phyloP scores from a whole-genome alignment of 2,888 invertebrate species.

The Plebejus melissa region DNA sequence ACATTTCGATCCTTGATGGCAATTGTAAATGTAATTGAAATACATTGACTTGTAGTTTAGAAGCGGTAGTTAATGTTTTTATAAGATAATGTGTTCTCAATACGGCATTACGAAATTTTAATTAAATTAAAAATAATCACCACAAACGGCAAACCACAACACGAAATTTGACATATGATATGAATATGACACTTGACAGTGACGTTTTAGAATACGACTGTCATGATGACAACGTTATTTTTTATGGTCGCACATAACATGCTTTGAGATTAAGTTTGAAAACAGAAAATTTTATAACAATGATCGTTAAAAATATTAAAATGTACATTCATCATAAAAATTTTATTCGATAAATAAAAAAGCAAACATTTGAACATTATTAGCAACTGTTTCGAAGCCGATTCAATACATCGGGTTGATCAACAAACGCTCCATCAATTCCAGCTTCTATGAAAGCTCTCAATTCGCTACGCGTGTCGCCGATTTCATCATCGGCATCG shows the following conservation, averaged over 20 bases:
- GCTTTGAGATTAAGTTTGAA: no score
- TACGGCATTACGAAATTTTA: constrained; percentile 24
- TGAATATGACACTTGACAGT: not conserved
- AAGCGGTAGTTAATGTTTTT: not conserved
- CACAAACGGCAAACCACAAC: not conserved
- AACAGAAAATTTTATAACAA: no score
- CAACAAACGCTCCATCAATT: constrained; percentile 65
- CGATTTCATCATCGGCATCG: constrained; percentile 45
- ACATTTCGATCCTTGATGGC: constrained; percentile 51
- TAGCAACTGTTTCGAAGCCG: constrained; percentile 35
- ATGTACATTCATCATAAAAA: no score
- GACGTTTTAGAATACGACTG: not conserved
- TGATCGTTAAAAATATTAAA: no score
- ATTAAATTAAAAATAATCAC: not conserved
- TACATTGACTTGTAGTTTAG: constrained; percentile 18
- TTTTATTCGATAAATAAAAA: not conserved
- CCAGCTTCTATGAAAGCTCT: constrained; percentile 58
- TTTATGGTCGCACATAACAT: no score
- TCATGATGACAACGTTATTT: not conserved
- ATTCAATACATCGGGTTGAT: constrained; percentile 59
- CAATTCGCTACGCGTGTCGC: constrained; percentile 56
- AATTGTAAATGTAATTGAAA: constrained; percentile 13
- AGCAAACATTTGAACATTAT: not conserved
- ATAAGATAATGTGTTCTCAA: constrained; percentile 21
- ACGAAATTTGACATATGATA: not conserved